Evolutionary conservation across 1,140 invertebrate genomes (phyloP).

Genomic region (Rhopalosiphum maidis): DNA sequence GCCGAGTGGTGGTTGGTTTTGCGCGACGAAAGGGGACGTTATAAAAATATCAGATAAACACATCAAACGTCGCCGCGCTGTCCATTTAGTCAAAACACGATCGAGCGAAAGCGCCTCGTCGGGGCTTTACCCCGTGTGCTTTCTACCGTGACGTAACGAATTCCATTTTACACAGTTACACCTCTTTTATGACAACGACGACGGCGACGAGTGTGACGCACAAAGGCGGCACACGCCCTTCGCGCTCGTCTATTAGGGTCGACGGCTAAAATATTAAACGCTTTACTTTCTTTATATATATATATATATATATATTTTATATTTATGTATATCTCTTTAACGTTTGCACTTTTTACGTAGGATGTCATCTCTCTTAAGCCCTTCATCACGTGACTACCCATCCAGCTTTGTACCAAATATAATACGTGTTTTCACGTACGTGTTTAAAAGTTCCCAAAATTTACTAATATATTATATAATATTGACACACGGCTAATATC

Average conservation of each 20-base stretch:
- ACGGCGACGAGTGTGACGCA: conserved; percentile 16
- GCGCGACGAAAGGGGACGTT: background rate
- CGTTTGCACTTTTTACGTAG: background rate
- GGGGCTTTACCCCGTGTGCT: background rate
- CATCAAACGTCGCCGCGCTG: conserved; percentile 49
- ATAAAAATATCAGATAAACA: conserved; percentile 54
- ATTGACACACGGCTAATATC: background rate
- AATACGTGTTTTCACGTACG: background rate
- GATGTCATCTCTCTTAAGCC: background rate
- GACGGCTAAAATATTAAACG: conserved; percentile 50
- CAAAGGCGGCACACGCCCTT: background rate
- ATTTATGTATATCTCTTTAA: background rate
- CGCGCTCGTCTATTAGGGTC: conserved; percentile 13
- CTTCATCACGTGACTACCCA: background rate
- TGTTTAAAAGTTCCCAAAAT: background rate
- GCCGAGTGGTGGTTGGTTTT: background rate
- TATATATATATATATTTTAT: background rate
- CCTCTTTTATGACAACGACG: conserved; percentile 20
- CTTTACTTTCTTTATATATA: background rate
- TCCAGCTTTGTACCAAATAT: background rate
- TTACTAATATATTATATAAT: background rate
- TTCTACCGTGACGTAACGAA: conserved; percentile 36
- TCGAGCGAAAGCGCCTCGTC: background rate
- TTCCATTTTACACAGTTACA: conserved; percentile 49
- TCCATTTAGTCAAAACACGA: conserved; percentile 47